A percentile compares a stretch with the other conserved stretches of the same genome.
Evolutionary conservation across 2,888 invertebrate species (phyloP).

Genomic region (Rhagonycha fulva): DNA sequence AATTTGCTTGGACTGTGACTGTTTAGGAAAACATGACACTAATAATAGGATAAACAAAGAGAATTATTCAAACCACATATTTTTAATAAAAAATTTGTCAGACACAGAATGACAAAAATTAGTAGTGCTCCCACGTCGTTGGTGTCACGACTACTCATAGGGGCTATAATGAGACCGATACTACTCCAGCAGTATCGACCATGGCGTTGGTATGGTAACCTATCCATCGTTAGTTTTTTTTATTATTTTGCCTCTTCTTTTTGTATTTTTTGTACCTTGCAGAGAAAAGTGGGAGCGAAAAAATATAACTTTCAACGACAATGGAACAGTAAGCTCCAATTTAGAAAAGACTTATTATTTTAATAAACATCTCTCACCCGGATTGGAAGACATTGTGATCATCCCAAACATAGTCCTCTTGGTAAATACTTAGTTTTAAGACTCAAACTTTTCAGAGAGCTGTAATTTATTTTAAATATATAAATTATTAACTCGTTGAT

Average conservation of each 20-base stretch:
- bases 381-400: conserved; percentile 83
- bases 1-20: too few relatives aligned
- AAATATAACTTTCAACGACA: conserved; percentile 80
- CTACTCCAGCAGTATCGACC: too few relatives aligned
- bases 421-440: conserved; percentile 61
- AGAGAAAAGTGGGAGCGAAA: conserved; percentile 91
- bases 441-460: neutral
- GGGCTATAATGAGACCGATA: too few relatives aligned
- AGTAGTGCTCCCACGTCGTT: too few relatives aligned
- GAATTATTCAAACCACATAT: neutral
- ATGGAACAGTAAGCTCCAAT: conserved; percentile 85
- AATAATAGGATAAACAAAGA: too few relatives aligned
- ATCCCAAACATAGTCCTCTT: conserved; percentile 92
- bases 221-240: too few relatives aligned
- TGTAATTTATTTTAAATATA: neutral
- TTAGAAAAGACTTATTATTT: conserved; percentile 81
- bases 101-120: too few relatives aligned
- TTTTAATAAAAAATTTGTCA: too few relatives aligned
- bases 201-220: too few relatives aligned
- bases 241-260: neutral
- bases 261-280: conserved; percentile 41
- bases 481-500: too few relatives aligned
- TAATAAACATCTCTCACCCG: conserved; percentile 74
- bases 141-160: too few relatives aligned
- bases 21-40: too few relatives aligned